Evolutionary conservation across 1,140 invertebrate species (phyloP).

Genomic region (Patella vulgata): DNA sequence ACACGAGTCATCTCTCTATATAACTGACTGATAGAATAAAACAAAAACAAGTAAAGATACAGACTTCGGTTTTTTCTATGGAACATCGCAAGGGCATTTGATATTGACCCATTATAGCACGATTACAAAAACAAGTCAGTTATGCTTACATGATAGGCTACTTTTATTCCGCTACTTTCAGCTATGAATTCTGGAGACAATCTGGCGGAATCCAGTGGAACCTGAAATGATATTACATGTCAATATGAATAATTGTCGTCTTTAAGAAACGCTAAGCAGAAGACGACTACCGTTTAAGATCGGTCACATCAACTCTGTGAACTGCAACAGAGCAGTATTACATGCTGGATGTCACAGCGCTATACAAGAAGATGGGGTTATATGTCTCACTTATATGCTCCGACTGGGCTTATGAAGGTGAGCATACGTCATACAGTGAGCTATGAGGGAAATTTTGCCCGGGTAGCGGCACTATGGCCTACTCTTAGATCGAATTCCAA

Average conservation of each 20-base stretch:
- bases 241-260: not conserved
- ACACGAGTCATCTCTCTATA: too few relatives aligned
- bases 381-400: too few relatives aligned
- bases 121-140: not conserved
- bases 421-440: too few relatives aligned
- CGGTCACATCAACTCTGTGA: not conserved
- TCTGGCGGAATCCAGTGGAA: conserved; percentile 19
- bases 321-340: not conserved
- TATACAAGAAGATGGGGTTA: too few relatives aligned
- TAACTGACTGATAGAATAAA: too few relatives aligned
- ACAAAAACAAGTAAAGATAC: not conserved
- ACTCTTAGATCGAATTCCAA: too few relatives aligned
- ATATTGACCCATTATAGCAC: conserved; percentile 7
- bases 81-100: not conserved
- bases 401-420: too few relatives aligned
- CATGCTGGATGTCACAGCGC: too few relatives aligned
- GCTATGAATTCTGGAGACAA: conserved; percentile 28
- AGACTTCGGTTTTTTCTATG: not conserved
- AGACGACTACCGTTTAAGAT: not conserved
- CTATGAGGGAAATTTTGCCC: too few relatives aligned
- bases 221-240: conserved; percentile 19
- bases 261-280: too few relatives aligned
- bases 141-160: conserved; percentile 33
- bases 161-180: conserved; percentile 33
- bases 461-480: too few relatives aligned